Base-by-base conservation (phyloP, 2,797 vertebrate species). In the Distichodus sexfasciatus region DNA sequence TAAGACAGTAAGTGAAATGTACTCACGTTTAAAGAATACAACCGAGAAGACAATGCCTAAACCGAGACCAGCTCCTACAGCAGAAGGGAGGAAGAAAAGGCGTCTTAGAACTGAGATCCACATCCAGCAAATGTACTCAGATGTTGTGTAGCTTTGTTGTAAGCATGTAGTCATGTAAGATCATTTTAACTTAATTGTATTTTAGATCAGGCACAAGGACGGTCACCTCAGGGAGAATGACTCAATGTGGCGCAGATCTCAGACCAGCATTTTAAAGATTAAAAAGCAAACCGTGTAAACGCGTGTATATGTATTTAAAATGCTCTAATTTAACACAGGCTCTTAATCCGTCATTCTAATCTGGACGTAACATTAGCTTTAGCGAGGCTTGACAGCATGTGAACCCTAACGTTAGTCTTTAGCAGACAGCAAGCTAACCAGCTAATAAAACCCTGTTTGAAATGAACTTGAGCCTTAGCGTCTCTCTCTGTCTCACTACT, bases 1-100 rank as follows among this genome's bases (percentile, higher is more conserved):
- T 15, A 23, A 6, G 10, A 19, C 11, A 59, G n/a, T n/a, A 7
- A 9, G 33, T 19, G 14, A 47, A 40, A 67, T 6, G 3, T 55
- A 95, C 96, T 98, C 85, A 99, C 97, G 93, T 91, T 97, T 99
- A 86, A 99, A 98, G 92, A 97, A 96, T 70, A 96, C 89, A 67
- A 99, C 96, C 28, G 96, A 98, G 67, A 98, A 94, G 75, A 99
- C 93, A 35, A 99, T 88, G 78, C 97, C 97, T 88, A 99, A 79
- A 29, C 96, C 95, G 43, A 99, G 90, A 28, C 96, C 96, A 57
- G 95, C 93, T 83, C 95, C 97, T 99, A 85, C 3, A 63, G 3
- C 1, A 17, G 35, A 24, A 73, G 15, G 9, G 31, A 33, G 31
- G 4, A 33, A 4, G 4, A 33, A 9, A 4, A 9, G 9, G 31